A percentile compares a stretch with the other conserved stretches of the same genome.
Conservation (phyloP, 2,888 invertebrate genomes). For the Meloe dianella region DNA sequence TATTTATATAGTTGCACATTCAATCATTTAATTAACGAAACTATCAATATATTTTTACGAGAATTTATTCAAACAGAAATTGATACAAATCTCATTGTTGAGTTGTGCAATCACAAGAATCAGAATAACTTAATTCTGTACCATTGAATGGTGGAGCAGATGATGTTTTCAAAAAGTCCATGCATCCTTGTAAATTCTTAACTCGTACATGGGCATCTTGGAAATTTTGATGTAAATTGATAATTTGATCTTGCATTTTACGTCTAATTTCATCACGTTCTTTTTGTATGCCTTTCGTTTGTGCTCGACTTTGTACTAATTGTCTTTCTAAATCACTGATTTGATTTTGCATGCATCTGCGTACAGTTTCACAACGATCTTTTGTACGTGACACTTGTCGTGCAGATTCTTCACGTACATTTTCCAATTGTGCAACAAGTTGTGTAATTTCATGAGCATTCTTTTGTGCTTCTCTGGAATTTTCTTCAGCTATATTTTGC, state of each 20-base stretch:
- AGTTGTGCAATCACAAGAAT: conserved; percentile 49
- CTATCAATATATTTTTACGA: conserved; percentile 66
- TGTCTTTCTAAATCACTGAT: conserved; percentile 72
- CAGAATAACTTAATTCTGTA: conserved; percentile 34
- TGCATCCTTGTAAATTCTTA: conserved; percentile 68
- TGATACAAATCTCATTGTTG: conserved; percentile 9
- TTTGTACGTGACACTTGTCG: conserved; percentile 69
- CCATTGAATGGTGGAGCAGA: conserved; percentile 44
- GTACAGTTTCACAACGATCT: conserved; percentile 70
- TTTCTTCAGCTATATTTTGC: conserved; percentile 66
- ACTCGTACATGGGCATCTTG: conserved; percentile 71
- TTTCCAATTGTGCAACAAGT: conserved; percentile 69
- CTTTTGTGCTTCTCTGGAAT: conserved; percentile 69
- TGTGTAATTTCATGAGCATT: conserved; percentile 73
- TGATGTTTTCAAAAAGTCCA: conserved; percentile 65
- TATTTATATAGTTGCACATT: too few species aligned
- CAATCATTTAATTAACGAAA: too few species aligned
- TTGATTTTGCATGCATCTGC: conserved; percentile 67
- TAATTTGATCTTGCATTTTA: conserved; percentile 73
- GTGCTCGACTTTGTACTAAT: conserved; percentile 68
- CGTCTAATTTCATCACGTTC: conserved; percentile 74
- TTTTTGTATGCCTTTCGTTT: conserved; percentile 69
- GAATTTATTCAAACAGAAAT: conserved; percentile 54
- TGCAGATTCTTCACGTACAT: conserved; percentile 72
- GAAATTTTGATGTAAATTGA: conserved; percentile 70